Conservation (phyloP, 2,797 vertebrate species). For the Phoxinus dragarum region DNA sequence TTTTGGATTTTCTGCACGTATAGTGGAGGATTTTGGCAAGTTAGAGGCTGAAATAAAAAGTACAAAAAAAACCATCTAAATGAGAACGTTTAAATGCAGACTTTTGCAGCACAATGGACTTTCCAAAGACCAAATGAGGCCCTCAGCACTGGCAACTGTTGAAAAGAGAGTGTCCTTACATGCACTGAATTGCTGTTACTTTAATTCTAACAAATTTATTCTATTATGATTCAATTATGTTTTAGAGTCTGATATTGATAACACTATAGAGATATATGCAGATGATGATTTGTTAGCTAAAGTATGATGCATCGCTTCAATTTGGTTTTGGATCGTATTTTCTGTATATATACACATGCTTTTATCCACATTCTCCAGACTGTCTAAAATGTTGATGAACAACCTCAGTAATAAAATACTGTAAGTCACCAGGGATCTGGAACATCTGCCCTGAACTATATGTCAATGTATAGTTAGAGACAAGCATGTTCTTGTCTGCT, state of each 20-base stretch:
- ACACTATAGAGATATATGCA: neutral
- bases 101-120: neutral
- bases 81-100: constrained; percentile 7
- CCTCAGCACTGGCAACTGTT: neutral
- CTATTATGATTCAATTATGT: neutral
- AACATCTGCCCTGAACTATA: constrained; percentile 23
- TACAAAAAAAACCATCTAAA: neutral
- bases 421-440: constrained; percentile 22
- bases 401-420: constrained; percentile 28
- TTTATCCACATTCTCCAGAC: neutral
- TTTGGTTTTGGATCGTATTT: neutral
- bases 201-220: neutral
- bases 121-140: neutral
- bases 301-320: neutral
- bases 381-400: constrained; percentile 29
- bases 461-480: constrained; percentile 41
- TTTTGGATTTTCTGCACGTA: constrained; percentile 69
- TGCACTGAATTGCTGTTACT: constrained; percentile 5
- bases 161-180: neutral
- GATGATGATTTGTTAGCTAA: constrained; percentile 7
- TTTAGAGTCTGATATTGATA: neutral
- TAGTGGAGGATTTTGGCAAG: constrained; percentile 51
- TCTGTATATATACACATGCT: neutral
- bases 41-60: constrained; percentile 48
- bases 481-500: constrained; percentile 30